Percentiles rank a stretch among this genome's conserved stretches.
phyloP scores from a whole-genome alignment of 2,797 vertebrate genomes.

The Taenioides sp. region DNA sequence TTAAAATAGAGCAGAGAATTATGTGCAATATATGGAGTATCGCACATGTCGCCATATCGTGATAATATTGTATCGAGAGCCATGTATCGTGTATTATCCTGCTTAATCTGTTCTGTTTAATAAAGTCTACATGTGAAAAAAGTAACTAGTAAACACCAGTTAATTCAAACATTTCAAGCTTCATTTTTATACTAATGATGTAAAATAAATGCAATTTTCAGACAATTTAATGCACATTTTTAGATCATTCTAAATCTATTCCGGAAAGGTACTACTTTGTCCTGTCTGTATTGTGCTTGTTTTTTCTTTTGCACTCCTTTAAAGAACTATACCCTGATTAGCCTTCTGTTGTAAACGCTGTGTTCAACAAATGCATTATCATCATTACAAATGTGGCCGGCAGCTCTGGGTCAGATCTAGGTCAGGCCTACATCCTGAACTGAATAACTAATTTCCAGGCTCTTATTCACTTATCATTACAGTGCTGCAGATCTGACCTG shows the following conservation, averaged over 20 bases:
- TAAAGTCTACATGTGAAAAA: background rate
- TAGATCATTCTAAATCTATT: no score
- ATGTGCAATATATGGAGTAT: no score
- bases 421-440: background rate
- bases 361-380: background rate
- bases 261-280: no score
- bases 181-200: no score
- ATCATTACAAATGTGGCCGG: slow-evolving; percentile 1
- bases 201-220: no score
- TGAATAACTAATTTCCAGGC: background rate
- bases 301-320: background rate
- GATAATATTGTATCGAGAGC: no score
- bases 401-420: background rate
- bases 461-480: background rate
- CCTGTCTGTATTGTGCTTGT: background rate
- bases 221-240: no score
- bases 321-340: background rate
- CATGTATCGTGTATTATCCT: background rate
- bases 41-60: no score
- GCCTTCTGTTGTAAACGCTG: background rate
- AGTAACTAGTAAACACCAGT: background rate
- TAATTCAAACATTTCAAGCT: background rate
- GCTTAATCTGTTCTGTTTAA: no score
- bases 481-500: slow-evolving; percentile 17
- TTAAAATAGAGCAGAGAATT: no score